Evolutionary conservation across 2,797 vertebrate genomes (phyloP).

Genomic region (Schizopygopsis malacanthus): DNA sequence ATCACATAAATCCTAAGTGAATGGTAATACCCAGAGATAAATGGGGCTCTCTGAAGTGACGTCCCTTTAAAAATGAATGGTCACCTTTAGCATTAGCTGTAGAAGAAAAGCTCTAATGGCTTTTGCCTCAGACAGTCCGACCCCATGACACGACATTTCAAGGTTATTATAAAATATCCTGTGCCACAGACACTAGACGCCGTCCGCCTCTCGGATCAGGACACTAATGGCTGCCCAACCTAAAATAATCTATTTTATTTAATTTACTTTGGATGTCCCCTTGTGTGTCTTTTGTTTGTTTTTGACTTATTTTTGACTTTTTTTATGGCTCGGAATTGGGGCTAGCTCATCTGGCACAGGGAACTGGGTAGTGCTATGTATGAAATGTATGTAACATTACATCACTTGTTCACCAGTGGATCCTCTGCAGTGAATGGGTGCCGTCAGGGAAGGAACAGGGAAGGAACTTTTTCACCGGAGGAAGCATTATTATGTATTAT

Average conservation of each 20-base stretch:
- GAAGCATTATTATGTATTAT: too few relatives aligned
- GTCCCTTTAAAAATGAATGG: slow-evolving; percentile 14
- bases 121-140: slow-evolving; percentile 57
- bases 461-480: too few relatives aligned
- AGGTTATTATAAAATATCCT: slow-evolving; percentile 47
- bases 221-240: slow-evolving; percentile 6
- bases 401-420: neutral
- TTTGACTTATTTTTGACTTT: slow-evolving; percentile 8
- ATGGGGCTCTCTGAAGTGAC: neutral
- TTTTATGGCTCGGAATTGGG: neutral
- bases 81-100: slow-evolving; percentile 9
- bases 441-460: neutral
- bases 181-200: slow-evolving; percentile 2
- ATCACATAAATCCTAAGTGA: neutral
- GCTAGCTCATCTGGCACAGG: neutral
- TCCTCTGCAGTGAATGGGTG: too few relatives aligned
- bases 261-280: slow-evolving; percentile 48
- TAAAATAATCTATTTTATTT: slow-evolving; percentile 34
- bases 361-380: neutral
- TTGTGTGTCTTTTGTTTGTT: slow-evolving; percentile 13
- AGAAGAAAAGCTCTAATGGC: neutral
- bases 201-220: slow-evolving; percentile 25
- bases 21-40: neutral
- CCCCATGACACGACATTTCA: slow-evolving; percentile 58
- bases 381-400: neutral